Conservation (phyloP, 2,888 invertebrate genomes). For the Diabrotica balteata region DNA sequence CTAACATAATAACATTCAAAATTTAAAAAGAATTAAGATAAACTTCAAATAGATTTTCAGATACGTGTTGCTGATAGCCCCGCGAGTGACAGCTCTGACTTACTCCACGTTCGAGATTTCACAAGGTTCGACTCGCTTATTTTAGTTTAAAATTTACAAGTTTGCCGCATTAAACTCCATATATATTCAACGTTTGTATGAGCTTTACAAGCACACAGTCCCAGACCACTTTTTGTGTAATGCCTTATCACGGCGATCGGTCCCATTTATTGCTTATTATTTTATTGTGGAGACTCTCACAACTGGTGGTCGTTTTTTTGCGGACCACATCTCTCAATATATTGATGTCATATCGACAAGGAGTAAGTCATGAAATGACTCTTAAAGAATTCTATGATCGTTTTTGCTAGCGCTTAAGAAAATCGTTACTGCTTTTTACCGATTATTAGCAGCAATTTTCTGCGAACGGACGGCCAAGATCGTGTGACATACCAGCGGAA, state of each 20-base stretch:
- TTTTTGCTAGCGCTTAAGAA: slow-evolving; percentile 26
- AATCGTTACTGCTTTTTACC: slow-evolving; percentile 24
- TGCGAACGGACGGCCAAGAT: slow-evolving; percentile 28
- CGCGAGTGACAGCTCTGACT: slow-evolving; percentile 3
- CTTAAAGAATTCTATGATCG: slow-evolving; percentile 34
- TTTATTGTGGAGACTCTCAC: slow-evolving; percentile 46
- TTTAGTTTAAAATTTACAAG: slow-evolving; percentile 38
- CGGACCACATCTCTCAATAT: slow-evolving; percentile 31
- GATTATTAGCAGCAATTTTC: slow-evolving; percentile 27
- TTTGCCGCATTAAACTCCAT: slow-evolving; percentile 41
- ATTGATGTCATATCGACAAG: slow-evolving; percentile 35
- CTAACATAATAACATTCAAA: no score
- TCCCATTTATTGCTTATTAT: slow-evolving; percentile 50
- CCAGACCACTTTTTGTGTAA: slow-evolving; percentile 43
- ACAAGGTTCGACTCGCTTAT: slow-evolving; percentile 32
- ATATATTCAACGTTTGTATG: slow-evolving; percentile 44
- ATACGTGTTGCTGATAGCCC: background rate
- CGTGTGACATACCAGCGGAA: slow-evolving; percentile 36
- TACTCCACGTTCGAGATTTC: slow-evolving; percentile 34
- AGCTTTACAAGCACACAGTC: slow-evolving; percentile 44
- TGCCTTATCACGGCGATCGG: slow-evolving; percentile 44
- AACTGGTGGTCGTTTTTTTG: slow-evolving; percentile 46
- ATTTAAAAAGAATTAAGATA: no score
- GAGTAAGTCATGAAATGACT: slow-evolving; percentile 40
- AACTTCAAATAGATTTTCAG: no score